A percentile compares a stretch with the other conserved stretches of the same genome.
These are phyloP conservation scores for Agelaius tricolor DNA, from an alignment of 2,113 vertebrate genomes.

Conservation along the genomic window DNA sequence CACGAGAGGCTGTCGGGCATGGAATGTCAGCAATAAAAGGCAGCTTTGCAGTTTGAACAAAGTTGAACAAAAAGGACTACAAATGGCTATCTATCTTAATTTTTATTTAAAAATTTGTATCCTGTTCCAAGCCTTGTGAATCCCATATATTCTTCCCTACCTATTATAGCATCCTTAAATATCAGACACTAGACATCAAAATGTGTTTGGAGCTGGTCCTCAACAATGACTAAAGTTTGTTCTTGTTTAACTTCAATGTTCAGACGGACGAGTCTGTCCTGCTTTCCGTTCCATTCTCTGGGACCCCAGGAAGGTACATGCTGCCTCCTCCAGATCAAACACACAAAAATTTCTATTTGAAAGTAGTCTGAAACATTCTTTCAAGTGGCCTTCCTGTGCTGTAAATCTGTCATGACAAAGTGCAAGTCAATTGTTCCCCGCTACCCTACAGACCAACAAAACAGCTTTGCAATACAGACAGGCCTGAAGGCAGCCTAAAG, in stretches of 20 bases:
- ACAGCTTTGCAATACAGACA: neutral
- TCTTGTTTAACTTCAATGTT: constrained; percentile 30
- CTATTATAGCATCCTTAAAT: neutral
- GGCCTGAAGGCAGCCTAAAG: constrained; percentile 8
- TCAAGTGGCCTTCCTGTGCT: constrained; percentile 27
- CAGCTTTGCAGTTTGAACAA: neutral
- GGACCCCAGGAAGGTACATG: constrained; percentile 3
- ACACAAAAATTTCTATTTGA: constrained; percentile 6
- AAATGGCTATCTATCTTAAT: neutral
- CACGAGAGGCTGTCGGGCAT: neutral
- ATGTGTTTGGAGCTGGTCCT: neutral
- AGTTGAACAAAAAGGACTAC: neutral
- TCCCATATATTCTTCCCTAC: neutral
- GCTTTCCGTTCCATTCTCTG: neutral
- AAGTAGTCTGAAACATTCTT: constrained; percentile 21
- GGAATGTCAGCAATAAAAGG: neutral
- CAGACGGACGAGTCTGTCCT: neutral
- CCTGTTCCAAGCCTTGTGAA: neutral
- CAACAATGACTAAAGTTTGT: neutral
- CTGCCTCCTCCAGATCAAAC: constrained; percentile 28
- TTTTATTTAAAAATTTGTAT: neutral
- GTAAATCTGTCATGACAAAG: constrained; percentile 51
- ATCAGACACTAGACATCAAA: constrained; percentile 2
- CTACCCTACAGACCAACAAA: constrained; percentile 28
- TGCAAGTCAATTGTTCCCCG: constrained; percentile 45